Evolutionary conservation across 2,797 vertebrate genomes (phyloP), one percentile per base, ranked within the genome.

Genomic region (Tarsius wallacei): DNA sequence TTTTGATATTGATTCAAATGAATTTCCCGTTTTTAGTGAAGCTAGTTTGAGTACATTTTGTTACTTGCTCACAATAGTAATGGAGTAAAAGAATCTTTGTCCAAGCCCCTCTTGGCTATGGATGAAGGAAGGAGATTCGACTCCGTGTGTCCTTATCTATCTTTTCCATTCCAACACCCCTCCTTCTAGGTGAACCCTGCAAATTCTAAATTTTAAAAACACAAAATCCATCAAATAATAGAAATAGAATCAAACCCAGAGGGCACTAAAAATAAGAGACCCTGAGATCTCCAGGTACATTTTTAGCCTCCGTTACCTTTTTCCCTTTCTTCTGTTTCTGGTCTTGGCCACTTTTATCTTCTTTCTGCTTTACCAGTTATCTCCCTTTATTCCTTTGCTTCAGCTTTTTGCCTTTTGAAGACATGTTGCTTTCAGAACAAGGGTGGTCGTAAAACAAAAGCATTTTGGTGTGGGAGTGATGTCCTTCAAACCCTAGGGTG

Each of bases 331-430:
- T 47, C 87, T 28, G 77, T 77, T 81, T 91, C 61, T 90, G 51
- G 73, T 31, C 71, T 17, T 12, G 12, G 9, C 15, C 78, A 74
- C 8, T 78, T 78, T 87, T 53, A 24, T 66, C n/a, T 85, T 85
- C 85, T 88, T 33, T 71, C 28, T 85, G 6, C 8, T 73, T 83
- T 87, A 57, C 36, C 9, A 51, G 15, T 63, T 59, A 73, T 73
- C 84, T 82, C 71, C 63, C 87, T 87, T 85, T 42, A 28, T 51
- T 63, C 77, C 17, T 83, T 33, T 64, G 63, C n/a, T 74, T 74
- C 42, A 66, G 22, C 7, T 36, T 93, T 61, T 59, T 84, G 76
- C 49, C 55, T 80, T 93, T 86, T 55, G 87, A 91, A 96, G 83
- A 87, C 22, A 66, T 14, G 13, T 31, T 77, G 26, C 70, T 93